Base-by-base conservation (phyloP, 64 coral and sea anemone species). In the Actinia equina region DNA sequence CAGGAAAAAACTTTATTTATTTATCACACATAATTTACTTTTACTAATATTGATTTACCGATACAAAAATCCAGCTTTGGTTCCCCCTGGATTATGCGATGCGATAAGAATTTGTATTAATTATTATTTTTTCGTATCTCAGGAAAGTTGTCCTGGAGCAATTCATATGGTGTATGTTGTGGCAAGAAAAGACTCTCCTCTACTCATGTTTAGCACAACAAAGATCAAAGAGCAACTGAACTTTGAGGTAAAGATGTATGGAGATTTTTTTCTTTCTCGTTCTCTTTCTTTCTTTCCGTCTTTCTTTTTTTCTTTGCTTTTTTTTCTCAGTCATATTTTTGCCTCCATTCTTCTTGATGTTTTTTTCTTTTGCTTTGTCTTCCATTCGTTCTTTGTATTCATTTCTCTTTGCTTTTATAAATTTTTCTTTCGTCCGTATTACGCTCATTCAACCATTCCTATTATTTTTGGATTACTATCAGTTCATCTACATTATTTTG, bases 211-310 rank as follows among this genome's bases (percentile, higher is more conserved):
- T 53, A 99, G 93, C 77, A 92, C 93, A 15, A 91, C 91, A 19
- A 93, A 95, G 86, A 89, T 99, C 20, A 99, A 99, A 76, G 97
- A 99, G 69, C 97, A 99, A 67, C 93, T 99, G 0, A 99, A 95
- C 80, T 99, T 99, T 87, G 93, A 99, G 93, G 97, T 99, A 82
- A 87, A 25, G 59, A 65, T 57, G 55, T 57, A 2, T 57, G 55
- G 13, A 57, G 10, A n/a, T n/a, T n/a, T 7, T 5, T n/a, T 8
- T 65, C 25, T 23, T 8, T 65, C 10, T n/a, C 6, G 7, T 3
- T 65, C 6, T 65, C n/a, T 65, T 65, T n/a, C 22, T n/a, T 22
- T 65, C 22, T 65, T 65, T 65, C 62, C 10, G 22, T 8, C 22
- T n/a, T 65, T n/a, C 22, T n/a, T 20, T 23, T 5, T n/a, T 65